Evolutionary conservation across 2,797 vertebrate genomes (phyloP).

Genomic region (Chlorospingus flavigularis): DNA sequence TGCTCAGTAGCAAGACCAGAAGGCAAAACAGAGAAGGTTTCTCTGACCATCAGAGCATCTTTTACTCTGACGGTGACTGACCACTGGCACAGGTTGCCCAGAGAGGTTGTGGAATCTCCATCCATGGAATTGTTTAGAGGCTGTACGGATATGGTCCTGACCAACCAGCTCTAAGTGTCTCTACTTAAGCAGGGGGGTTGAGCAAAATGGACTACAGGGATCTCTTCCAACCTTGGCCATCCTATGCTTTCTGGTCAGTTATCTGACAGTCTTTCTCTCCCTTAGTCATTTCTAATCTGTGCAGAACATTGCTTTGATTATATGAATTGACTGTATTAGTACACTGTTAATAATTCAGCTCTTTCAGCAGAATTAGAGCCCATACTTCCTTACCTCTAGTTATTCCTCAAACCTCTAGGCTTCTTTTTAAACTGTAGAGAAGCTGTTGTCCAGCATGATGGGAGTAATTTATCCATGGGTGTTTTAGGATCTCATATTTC

Average conservation of each 20-base stretch:
- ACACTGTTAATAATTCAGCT: background rate
- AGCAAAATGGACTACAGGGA: background rate
- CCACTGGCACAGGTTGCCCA: background rate
- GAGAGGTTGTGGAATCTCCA: background rate
- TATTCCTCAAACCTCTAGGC: background rate
- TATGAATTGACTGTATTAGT: background rate
- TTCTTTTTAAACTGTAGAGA: background rate
- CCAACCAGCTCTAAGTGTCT: background rate
- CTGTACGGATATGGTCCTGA: background rate
- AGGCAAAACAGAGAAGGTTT: background rate
- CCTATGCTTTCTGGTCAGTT: background rate
- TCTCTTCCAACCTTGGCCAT: background rate
- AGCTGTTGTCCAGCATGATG: background rate
- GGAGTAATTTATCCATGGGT: background rate
- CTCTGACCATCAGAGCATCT: background rate
- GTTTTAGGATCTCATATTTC: background rate
- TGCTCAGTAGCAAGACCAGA: background rate
- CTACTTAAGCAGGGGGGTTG: rapidly evolving
- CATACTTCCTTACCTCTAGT: background rate
- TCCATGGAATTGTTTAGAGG: background rate
- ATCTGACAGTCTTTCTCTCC: background rate
- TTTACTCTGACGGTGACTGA: background rate
- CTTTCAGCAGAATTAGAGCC: background rate
- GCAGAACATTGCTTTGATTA: background rate
- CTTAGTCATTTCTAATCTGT: background rate